phyloP scores from a whole-genome alignment of 1,140 invertebrate species.

The Parasteatoda tepidariorum region DNA sequence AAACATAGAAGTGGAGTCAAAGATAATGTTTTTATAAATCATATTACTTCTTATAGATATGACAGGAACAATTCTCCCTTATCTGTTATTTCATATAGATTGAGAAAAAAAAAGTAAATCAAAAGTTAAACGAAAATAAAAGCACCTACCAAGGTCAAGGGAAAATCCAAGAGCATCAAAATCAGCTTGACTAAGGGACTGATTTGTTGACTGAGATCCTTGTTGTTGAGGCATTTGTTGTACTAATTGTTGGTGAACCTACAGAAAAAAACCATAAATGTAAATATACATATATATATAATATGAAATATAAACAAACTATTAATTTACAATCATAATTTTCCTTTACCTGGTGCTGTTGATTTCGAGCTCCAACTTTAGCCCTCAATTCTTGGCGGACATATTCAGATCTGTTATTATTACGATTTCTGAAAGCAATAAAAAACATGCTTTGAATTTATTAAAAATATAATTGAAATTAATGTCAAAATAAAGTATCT shows the following conservation, averaged over 20 bases:
- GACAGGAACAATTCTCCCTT: too few relatives aligned
- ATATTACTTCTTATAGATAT: too few relatives aligned
- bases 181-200: slow-evolving; percentile 73
- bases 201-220: slow-evolving; percentile 62
- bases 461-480: neutral
- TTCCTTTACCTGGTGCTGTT: slow-evolving; percentile 68
- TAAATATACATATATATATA: neutral
- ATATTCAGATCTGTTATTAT: slow-evolving; percentile 78
- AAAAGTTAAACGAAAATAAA: slow-evolving; percentile 32
- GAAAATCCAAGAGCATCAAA: slow-evolving; percentile 77
- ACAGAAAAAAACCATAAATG: neutral
- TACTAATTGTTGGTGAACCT: slow-evolving; percentile 62
- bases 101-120: too few relatives aligned
- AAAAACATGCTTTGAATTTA: slow-evolving; percentile 1
- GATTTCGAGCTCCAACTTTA: slow-evolving; percentile 83
- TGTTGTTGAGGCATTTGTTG: slow-evolving; percentile 53
- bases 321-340: slow-evolving; percentile 17
- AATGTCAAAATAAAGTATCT: neutral
- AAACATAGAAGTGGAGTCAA: too few relatives aligned
- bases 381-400: slow-evolving; percentile 89
- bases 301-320: neutral
- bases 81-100: too few relatives aligned
- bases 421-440: slow-evolving; percentile 16
- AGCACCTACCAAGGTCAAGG: slow-evolving; percentile 78
- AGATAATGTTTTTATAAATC: too few relatives aligned